Evolutionary conservation across 1,140 invertebrate species (phyloP), one percentile per base, ranked within the genome.

Genomic region (Drosophila parabipectinata): DNA sequence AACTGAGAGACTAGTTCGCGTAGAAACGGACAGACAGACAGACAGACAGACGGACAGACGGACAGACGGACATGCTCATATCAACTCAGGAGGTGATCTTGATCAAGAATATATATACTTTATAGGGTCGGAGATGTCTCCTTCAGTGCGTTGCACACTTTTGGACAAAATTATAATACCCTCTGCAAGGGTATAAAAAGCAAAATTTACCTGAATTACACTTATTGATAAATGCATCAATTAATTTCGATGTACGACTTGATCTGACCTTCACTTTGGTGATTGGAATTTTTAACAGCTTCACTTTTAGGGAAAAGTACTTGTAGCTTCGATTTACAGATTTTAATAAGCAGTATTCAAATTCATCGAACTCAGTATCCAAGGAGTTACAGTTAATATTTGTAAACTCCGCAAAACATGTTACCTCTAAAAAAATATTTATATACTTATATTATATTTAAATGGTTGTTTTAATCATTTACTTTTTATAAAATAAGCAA

Each of bases 261-360:
- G 5, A 48, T 6, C 14, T 48, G n/a, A 50, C 56, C 26, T 21
- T 30, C 1, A 26, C 0, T 51, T 34, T 21, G 0, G 1, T 51
- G 3, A 59, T 14, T 2, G 45, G 57, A 21, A 34, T 7, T 14
- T 59, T 14, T 15, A 32, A 59, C 18, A 50, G 12, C 2, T 34
- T 59, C 0, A 47, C 9, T 12, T 51, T 59, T 3, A 59, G 28
- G 6, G 57, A 51, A 2, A 59, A 24, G 18, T 51, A 59, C 1
- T 26, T 59, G 8, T 48, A 59, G 5, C 5, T 59, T 1, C 57
- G 18, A 12, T 59, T 59, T 1, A 26, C 28, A n/a, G 57, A 47
- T 15, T 59, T 59, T 3, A 59, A n/a, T 12, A 51, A 21, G 28
- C 57, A 59, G 26, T 59, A 59, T 9, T 59, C 57, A 1, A 59